A percentile compares a stretch with the other conserved stretches of the same genome.
These are phyloP conservation scores for Hipposideros larvatus DNA, from an alignment of 2,797 vertebrate species.

Conservation along the genomic window DNA sequence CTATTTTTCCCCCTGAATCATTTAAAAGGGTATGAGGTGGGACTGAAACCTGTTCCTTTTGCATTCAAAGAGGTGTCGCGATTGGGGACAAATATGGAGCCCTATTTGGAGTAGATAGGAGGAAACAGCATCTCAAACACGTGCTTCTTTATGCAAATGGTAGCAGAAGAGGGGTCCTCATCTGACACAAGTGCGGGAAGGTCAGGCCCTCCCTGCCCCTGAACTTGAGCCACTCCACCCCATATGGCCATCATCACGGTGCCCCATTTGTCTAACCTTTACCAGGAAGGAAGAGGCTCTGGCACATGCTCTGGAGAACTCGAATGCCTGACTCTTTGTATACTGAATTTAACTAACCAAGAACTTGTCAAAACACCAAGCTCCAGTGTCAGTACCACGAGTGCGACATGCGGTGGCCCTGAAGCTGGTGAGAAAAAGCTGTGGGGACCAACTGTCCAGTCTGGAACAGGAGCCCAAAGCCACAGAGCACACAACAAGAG, in stretches of 20 bases:
- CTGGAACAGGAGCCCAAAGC: constrained; percentile 35
- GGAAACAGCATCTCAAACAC: constrained; percentile 17
- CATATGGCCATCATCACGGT: constrained; percentile 71
- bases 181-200: background rate
- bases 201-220: background rate
- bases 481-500: background rate
- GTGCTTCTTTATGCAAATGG: background rate
- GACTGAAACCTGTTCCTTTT: background rate
- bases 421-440: accelerated
- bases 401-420: accelerated
- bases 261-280: constrained; percentile 81
- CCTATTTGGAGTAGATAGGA: constrained; percentile 62
- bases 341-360: constrained; percentile 73
- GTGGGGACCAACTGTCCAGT: background rate
- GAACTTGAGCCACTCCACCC: constrained; percentile 30
- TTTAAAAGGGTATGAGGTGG: background rate
- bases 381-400: background rate
- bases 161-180: background rate
- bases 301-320: constrained; percentile 43
- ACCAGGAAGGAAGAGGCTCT: constrained; percentile 81
- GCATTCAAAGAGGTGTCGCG: background rate
- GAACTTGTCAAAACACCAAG: constrained; percentile 59
- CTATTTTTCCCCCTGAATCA: background rate
- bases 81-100: background rate
- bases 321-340: constrained; percentile 71